phyloP scores from a whole-genome alignment of 2,797 vertebrate species.

The Xenopus petersii region DNA sequence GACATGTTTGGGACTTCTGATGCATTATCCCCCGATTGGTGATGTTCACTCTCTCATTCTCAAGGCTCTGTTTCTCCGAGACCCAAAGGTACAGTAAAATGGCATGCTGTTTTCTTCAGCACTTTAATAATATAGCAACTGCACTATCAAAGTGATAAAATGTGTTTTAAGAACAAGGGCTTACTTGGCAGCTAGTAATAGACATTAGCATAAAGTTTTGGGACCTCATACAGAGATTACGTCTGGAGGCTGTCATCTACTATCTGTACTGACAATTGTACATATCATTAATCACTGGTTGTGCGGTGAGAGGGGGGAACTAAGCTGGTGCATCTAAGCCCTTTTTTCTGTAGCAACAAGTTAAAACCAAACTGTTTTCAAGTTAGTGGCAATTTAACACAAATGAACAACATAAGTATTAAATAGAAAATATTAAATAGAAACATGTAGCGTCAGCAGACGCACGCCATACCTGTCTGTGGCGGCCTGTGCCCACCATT shows the following conservation, averaged over 20 bases:
- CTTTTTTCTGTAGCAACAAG: conserved; percentile 33
- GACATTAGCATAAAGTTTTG: conserved; percentile 36
- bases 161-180: conserved; percentile 40
- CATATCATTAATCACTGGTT: conserved; percentile 48
- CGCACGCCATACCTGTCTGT: no score
- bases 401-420: no score
- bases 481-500: no score
- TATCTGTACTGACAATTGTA: conserved; percentile 43
- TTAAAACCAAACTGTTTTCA: conserved; percentile 13
- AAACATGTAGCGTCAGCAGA: no score
- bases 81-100: conserved; percentile 86
- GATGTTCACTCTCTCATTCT: conserved; percentile 92
- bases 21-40: conserved; percentile 94
- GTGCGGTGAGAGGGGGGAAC: conserved; percentile 25
- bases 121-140: conserved; percentile 21
- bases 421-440: no score
- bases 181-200: conserved; percentile 38
- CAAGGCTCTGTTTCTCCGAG: conserved; percentile 94
- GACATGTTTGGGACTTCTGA: conserved; percentile 93
- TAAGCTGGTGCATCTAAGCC: conserved; percentile 20
- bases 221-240: conserved; percentile 35
- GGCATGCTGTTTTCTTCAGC: conserved; percentile 19
- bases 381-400: neutral
- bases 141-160: conserved; percentile 35
- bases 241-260: conserved; percentile 47